Conservation (phyloP, 2,113 vertebrate genomes). For the Oreochromis spilurus region DNA sequence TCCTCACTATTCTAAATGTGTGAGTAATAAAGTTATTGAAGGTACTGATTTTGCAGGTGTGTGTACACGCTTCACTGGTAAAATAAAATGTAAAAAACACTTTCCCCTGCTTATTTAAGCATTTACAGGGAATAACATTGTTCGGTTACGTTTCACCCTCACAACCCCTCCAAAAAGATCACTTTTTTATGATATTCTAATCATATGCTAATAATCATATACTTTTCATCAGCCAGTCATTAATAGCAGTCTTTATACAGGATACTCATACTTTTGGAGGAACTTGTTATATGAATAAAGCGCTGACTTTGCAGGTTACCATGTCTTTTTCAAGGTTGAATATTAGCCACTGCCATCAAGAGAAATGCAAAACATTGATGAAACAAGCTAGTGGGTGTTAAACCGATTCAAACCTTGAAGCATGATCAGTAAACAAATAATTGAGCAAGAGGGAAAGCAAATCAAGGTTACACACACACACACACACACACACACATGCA, state of each 20-base stretch:
- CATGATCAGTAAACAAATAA: background rate
- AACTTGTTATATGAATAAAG: background rate
- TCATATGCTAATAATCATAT: background rate
- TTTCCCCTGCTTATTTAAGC: background rate
- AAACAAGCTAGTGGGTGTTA: background rate
- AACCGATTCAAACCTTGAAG: conserved; percentile 14
- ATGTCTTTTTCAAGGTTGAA: conserved; percentile 11
- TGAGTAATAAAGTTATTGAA: background rate
- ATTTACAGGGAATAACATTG: background rate
- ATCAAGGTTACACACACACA: background rate
- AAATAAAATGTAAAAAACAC: background rate
- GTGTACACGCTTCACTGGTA: background rate
- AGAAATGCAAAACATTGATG: conserved; percentile 17
- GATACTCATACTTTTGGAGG: background rate
- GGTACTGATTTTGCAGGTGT: background rate
- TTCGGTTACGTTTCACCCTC: background rate
- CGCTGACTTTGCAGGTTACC: background rate
- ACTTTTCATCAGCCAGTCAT: background rate
- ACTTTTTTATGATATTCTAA: background rate
- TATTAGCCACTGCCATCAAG: background rate
- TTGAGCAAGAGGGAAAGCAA: background rate
- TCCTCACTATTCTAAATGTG: background rate
- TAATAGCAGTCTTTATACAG: background rate
- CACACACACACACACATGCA: background rate
- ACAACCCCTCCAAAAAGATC: background rate